Percentiles rank a stretch among this genome's conserved stretches.
Conservation (phyloP, 2,888 invertebrate species). For the Halictus ligatus region DNA sequence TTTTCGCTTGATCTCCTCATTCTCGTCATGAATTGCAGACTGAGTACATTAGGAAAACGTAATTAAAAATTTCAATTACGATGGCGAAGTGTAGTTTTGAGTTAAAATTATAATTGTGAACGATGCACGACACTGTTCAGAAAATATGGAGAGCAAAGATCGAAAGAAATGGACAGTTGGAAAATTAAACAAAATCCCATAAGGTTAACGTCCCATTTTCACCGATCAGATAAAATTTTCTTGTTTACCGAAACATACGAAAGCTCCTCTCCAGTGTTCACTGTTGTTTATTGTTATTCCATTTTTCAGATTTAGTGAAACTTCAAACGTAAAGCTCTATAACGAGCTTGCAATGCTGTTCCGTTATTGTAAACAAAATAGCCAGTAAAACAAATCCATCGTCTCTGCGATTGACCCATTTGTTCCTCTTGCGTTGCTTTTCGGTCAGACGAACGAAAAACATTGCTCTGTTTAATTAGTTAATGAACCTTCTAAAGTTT, state of each 20-base stretch:
- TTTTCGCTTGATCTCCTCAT: too few relatives aligned
- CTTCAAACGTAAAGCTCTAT: background rate
- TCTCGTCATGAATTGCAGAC: too few relatives aligned
- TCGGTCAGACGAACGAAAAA: background rate
- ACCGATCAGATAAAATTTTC: background rate
- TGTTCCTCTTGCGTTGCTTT: background rate
- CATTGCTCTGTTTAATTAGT: background rate
- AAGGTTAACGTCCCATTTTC: background rate
- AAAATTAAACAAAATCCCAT: background rate
- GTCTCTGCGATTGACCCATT: background rate
- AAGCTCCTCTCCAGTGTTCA: background rate
- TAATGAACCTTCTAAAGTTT: background rate
- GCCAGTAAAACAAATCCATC: background rate
- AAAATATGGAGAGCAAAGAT: background rate
- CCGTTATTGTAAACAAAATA: background rate
- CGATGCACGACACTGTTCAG: background rate
- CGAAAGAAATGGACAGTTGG: background rate
- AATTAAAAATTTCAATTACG: too few relatives aligned
- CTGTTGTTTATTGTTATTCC: background rate
- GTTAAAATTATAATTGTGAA: too few relatives aligned
- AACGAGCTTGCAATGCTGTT: background rate
- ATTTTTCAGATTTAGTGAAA: background rate
- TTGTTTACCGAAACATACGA: background rate
- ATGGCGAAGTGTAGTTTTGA: too few relatives aligned
- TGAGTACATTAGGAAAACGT: too few relatives aligned